Evolutionary conservation across 2,888 invertebrate genomes (phyloP).

Genomic region (Temnothorax ravouxi): DNA sequence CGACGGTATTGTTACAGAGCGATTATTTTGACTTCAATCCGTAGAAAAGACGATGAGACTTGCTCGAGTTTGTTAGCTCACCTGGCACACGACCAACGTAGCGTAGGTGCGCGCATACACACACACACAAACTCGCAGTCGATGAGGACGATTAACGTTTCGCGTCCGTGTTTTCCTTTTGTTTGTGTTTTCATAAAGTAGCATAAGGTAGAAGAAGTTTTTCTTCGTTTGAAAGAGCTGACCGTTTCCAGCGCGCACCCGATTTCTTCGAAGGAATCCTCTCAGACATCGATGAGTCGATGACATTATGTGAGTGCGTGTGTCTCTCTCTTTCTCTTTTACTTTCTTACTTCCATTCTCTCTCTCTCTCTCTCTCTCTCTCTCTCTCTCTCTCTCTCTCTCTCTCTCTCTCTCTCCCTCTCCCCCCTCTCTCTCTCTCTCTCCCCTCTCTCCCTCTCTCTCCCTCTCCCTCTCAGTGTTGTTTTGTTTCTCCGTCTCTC

Average conservation of each 20-base stretch:
- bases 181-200: background rate
- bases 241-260: conserved; percentile 72
- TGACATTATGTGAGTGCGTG: conserved; percentile 63
- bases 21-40: conserved; percentile 18
- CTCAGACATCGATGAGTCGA: conserved; percentile 73
- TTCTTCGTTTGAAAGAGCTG: conserved; percentile 43
- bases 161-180: background rate
- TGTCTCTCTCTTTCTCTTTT: conserved; percentile 26
- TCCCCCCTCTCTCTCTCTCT: background rate
- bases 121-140: conserved; percentile 13
- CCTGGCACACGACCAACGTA: conserved; percentile 28
- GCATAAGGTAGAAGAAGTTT: conserved; percentile 6
- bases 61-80: conserved; percentile 35
- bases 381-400: conserved; percentile 31
- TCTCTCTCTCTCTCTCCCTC: background rate
- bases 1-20: conserved; percentile 11
- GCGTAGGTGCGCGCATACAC: conserved; percentile 4
- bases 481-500: conserved; percentile 42
- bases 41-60: conserved; percentile 39
- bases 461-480: conserved; percentile 15
- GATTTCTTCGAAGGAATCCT: conserved; percentile 64
- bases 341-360: conserved; percentile 14
- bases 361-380: background rate
- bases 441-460: background rate
- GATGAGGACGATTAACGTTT: conserved; percentile 8